Base-by-base conservation (phyloP, 2,888 invertebrate species). In the Lasioglossum oenotherae region DNA sequence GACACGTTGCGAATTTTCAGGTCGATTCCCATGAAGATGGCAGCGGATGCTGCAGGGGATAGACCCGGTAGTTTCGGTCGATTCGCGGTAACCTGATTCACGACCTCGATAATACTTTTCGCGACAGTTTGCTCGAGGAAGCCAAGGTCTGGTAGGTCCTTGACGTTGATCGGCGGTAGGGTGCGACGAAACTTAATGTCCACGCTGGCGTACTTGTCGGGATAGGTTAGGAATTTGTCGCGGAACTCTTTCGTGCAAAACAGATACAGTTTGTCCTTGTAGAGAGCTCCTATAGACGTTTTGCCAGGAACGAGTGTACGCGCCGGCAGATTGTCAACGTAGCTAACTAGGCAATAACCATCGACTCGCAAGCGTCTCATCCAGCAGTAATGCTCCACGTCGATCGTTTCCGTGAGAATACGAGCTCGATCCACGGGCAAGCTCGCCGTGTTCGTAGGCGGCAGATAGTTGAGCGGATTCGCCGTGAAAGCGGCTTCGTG, bases 51-150 rank as follows among this genome's bases (percentile, higher is more conserved):
- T 74, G 94, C 88, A 57, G 96, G 93, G 86, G 95, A 94, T 38
- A 97, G 94, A 1, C 97, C 97, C 0, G 97, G 96, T 90, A 97
- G 96, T 88, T 97, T 96, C 0, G 97, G 97, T 84, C 97, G 95
- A 31, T 95, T 79, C 1, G 95, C 95, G 81, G 96, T 96, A 0
- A 96, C 95, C 64, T 95, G 94, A 82, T 96, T 96, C 80, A 97
- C 95, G 1, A 96, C 96, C 81, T 96, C 94, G 3, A 96, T 96
- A 46, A 97, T 92, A 67, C 96, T 92, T 81, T 95, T 95, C 0
- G 96, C 96, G 0, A 97, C 94, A 27, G 96, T 96, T 93, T 97
- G 97, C 89, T 97, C 97, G 35, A 97, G 93, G 92, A 96, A 96
- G 2, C 97, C 97, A 27, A 97, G 90, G 80, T 96, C 93, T 0